These are phyloP conservation scores for Nebria brevicollis DNA, from an alignment of 2,888 invertebrate species.

Conservation along the genomic window DNA sequence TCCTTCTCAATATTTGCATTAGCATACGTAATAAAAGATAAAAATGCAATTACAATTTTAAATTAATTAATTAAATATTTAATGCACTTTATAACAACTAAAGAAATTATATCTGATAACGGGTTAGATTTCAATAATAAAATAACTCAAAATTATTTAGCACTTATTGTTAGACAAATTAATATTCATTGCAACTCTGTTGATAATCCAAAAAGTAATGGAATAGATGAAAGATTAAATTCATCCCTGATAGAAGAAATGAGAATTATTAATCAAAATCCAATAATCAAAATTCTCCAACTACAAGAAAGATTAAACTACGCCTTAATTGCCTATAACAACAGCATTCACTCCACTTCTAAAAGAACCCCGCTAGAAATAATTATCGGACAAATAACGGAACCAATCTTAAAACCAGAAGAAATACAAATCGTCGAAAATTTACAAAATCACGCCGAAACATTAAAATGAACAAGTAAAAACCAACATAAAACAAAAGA, in stretches of 20 bases:
- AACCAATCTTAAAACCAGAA: not conserved
- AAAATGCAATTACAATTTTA: too few relatives aligned
- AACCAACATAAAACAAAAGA: too few relatives aligned
- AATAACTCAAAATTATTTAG: conserved; percentile 19
- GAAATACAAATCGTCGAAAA: too few relatives aligned
- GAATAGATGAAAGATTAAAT: conserved; percentile 40
- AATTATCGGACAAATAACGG: conserved; percentile 5
- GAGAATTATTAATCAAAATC: conserved; percentile 12
- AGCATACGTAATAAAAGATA: too few relatives aligned
- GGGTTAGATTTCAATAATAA: too few relatives aligned
- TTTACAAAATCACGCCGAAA: too few relatives aligned
- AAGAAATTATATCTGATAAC: too few relatives aligned
- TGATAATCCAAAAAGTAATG: conserved; percentile 44
- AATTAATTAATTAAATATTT: too few relatives aligned
- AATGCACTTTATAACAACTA: too few relatives aligned
- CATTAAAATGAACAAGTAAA: too few relatives aligned
- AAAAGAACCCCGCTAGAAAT: conserved; percentile 10
- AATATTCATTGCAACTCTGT: conserved; percentile 41
- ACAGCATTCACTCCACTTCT: conserved; percentile 8
- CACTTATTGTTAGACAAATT: conserved; percentile 24
- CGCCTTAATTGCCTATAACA: conserved; percentile 19
- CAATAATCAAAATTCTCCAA: not conserved
- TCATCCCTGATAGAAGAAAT: conserved; percentile 38
- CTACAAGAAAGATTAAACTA: conserved; percentile 29
- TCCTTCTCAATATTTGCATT: too few relatives aligned